A percentile compares a stretch with the other conserved stretches of the same genome.
phyloP scores from a whole-genome alignment of 2,888 invertebrate genomes.

The Mantis religiosa region DNA sequence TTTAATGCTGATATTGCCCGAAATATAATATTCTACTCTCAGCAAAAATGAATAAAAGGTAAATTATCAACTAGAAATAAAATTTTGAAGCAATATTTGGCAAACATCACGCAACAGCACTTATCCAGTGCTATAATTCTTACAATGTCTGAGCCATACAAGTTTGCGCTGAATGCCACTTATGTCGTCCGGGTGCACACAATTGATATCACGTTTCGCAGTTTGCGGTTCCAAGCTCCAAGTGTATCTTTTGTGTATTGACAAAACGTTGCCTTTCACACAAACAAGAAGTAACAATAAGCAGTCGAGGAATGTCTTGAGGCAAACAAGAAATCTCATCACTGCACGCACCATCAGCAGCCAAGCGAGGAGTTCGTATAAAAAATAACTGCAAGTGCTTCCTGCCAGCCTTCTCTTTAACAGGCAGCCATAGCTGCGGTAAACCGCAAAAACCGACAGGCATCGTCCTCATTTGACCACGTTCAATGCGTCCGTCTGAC shows the following conservation, averaged over 20 bases:
- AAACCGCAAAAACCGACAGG: not conserved
- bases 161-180: not conserved
- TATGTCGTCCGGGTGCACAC: not conserved
- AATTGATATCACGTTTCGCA: not conserved
- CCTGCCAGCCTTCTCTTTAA: not conserved
- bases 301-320: not conserved
- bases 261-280: not conserved
- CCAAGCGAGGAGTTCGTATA: not conserved
- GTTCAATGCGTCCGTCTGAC: not conserved
- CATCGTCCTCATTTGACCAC: not conserved
- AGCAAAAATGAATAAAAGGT: no score
- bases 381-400: not conserved
- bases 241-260: not conserved
- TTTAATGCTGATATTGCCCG: no score
- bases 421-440: not conserved
- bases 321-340: not conserved
- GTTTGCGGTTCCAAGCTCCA: not conserved
- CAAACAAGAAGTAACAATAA: not conserved
- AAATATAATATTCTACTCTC: no score
- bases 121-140: no score
- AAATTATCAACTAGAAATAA: no score
- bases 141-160: no score
- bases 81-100: no score
- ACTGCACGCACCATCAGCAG: not conserved
- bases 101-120: no score